These are phyloP conservation scores for Megaleporinus macrocephalus DNA, from an alignment of 2,113 vertebrate species.

Conservation along the genomic window DNA sequence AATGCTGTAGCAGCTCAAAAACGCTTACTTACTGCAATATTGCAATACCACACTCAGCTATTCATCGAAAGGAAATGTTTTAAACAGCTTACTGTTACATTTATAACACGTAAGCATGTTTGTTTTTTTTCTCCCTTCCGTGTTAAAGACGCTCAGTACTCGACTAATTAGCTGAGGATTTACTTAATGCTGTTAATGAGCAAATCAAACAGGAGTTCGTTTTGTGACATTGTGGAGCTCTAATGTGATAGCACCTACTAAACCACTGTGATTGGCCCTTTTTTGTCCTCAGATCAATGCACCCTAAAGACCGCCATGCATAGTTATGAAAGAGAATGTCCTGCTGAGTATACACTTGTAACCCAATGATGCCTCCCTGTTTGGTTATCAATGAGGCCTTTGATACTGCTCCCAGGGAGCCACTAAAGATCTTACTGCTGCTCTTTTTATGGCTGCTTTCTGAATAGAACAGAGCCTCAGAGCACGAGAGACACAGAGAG, in stretches of 20 bases:
- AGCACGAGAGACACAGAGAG: background rate
- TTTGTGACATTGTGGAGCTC: slow-evolving; percentile 21
- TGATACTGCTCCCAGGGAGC: slow-evolving; percentile 72
- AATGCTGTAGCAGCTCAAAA: too few relatives aligned
- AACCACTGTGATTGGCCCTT: slow-evolving; percentile 30
- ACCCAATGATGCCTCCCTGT: slow-evolving; percentile 74
- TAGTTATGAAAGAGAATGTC: slow-evolving; percentile 52
- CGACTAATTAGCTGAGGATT: slow-evolving; percentile 23
- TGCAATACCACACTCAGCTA: too few relatives aligned
- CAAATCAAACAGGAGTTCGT: slow-evolving; percentile 23
- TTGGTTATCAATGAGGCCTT: slow-evolving; percentile 75
- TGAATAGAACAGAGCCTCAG: slow-evolving; percentile 55
- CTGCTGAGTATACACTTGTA: slow-evolving; percentile 69
- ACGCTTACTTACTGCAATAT: too few relatives aligned
- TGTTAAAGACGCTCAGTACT: background rate
- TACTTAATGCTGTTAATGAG: slow-evolving; percentile 10
- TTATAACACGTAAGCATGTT: too few relatives aligned
- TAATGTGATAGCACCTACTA: slow-evolving; percentile 42
- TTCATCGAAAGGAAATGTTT: too few relatives aligned
- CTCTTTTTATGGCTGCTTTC: slow-evolving; percentile 55
- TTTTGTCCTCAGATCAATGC: slow-evolving; percentile 45
- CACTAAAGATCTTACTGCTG: slow-evolving; percentile 63
- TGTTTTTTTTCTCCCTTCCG: background rate
- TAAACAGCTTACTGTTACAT: too few relatives aligned
- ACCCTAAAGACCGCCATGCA: slow-evolving; percentile 54